Evolutionary conservation across 2,888 invertebrate genomes (phyloP), one percentile per base, ranked within the genome.

Genomic region (Thalpophila matura): DNA sequence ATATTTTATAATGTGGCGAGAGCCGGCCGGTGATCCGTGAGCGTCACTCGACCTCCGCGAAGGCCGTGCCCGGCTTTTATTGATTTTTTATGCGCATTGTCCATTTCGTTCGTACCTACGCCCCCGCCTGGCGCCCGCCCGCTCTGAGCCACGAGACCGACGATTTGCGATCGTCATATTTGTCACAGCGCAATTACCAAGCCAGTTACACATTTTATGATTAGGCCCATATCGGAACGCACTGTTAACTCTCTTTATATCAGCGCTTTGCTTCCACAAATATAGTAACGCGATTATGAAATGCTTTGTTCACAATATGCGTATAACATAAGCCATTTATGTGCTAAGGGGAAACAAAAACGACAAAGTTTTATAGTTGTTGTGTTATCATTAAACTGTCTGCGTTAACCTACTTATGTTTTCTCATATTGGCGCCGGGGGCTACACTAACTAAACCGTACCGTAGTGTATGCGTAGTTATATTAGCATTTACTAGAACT

Each of bases 31-130:
- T 82, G 83, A 84, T 83, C 82, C 72, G 82, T 70, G 73, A 74
- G 81, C 86, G 88, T 86, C 90, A 85, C 73, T 81, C 90, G 93
- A 93, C 93, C 93, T 92, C 92, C 80, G 77, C 89, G 91, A 92
- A 94, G 93, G 93, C 93, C 92, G 90, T 82, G 86, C 91, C 91
- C 92, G 90, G 90, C 89, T 86, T 89, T 91, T 93, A 93, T 94
- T 93, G 93, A 94, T 94, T 94, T 94, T 94, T 94, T 94, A 94
- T 92, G 92, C 93, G 92, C 93, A 90, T 91, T 93, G 93, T 94
- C 93, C 94, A 91, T 90, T 91, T 87, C 86, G 86, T 85, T 84
- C 83, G 84, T 84, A 82, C 83, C 62, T 78, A 74, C 85, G 76
- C 79, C 86, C 84, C 86, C 84, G 80, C 74, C 74, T 64, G 63